Percentiles rank a stretch among this genome's conserved stretches.
Evolutionary conservation across 2,888 invertebrate species (phyloP).

Genomic region (Tenthredo notha): DNA sequence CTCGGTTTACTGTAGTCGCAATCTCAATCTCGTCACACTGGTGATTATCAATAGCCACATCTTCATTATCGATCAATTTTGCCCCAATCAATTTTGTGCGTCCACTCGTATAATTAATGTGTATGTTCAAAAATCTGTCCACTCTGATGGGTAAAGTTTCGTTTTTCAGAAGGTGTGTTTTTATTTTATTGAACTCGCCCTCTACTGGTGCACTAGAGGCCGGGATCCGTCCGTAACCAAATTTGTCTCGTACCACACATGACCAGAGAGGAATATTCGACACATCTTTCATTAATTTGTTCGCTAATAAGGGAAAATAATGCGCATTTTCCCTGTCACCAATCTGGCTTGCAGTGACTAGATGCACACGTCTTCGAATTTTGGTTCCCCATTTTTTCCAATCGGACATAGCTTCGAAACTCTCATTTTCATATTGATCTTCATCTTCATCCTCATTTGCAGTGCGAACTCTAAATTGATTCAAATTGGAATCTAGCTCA

Average conservation of each 20-base stretch:
- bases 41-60: neutral
- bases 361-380: neutral
- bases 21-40: neutral
- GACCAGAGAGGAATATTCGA: constrained; percentile 51
- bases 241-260: constrained; percentile 45
- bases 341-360: neutral
- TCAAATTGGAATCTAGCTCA: neutral
- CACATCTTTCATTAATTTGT: constrained; percentile 38
- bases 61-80: neutral
- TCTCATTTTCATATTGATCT: neutral
- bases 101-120: constrained; percentile 47
- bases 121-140: constrained; percentile 43
- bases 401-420: neutral
- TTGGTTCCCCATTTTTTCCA: constrained; percentile 6
- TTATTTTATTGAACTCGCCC: constrained; percentile 34
- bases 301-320: constrained; percentile 19
- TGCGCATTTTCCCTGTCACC: constrained; percentile 51
- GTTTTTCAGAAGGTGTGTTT: constrained; percentile 43
- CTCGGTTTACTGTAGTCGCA: neutral
- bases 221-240: constrained; percentile 52
- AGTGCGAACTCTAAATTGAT: neutral
- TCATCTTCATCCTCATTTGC: neutral
- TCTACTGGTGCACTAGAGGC: constrained; percentile 54
- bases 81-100: constrained; percentile 45
- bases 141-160: constrained; percentile 19